phyloP scores from a whole-genome alignment of 2,797 vertebrate species.

The Amblyraja radiata region DNA sequence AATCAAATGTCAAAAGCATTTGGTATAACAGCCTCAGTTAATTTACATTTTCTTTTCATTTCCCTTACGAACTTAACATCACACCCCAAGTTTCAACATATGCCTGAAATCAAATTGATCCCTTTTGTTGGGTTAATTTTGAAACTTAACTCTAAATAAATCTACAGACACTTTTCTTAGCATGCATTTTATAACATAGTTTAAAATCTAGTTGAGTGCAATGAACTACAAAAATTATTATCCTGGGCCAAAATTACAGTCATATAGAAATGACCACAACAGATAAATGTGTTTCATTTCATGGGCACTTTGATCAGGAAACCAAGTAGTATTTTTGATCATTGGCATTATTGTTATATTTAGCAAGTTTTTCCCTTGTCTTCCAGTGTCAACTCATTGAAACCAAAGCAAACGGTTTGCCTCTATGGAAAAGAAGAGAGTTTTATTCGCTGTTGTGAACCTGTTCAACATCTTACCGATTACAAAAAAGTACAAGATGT shows the following conservation, averaged over 20 bases:
- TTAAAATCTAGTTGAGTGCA: background rate
- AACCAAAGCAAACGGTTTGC: background rate
- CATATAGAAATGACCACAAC: background rate
- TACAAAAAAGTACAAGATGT: background rate
- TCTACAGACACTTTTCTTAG: background rate
- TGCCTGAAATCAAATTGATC: constrained; percentile 16
- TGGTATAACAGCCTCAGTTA: constrained; percentile 30
- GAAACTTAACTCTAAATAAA: constrained; percentile 2
- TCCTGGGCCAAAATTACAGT: background rate
- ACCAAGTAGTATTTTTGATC: background rate
- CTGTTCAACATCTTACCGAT: background rate
- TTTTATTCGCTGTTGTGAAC: background rate
- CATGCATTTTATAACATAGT: background rate
- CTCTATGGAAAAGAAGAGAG: background rate
- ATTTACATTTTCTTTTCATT: constrained; percentile 33
- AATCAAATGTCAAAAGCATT: constrained; percentile 36
- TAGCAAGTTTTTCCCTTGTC: background rate
- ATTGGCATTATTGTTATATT: background rate
- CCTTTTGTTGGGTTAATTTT: constrained; percentile 10
- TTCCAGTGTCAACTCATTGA: background rate
- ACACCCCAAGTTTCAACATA: background rate
- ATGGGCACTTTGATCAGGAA: background rate
- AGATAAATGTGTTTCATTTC: background rate
- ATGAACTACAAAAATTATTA: background rate
- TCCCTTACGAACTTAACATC: background rate